Percentiles rank a stretch among this genome's conserved stretches.
Evolutionary conservation across 2,113 vertebrate genomes (phyloP).

Genomic region (Lipotes vexillifer): DNA sequence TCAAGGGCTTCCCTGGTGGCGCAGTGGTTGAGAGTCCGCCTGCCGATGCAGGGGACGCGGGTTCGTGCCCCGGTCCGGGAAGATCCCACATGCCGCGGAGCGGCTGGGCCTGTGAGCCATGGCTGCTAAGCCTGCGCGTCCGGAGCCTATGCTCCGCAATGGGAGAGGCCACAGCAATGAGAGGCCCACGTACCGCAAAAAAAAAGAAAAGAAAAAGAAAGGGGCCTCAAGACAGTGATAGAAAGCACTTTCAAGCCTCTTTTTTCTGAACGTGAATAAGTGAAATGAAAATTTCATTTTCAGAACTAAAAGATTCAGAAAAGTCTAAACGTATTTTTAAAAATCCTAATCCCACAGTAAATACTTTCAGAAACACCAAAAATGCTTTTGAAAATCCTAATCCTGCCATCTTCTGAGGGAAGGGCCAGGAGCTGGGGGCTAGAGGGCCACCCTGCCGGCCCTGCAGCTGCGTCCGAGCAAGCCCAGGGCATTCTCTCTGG

Average conservation of each 20-base stretch:
- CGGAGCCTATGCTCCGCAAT: too few relatives aligned
- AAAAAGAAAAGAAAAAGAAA: neutral
- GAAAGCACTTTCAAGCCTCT: neutral
- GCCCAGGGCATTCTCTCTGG: neutral
- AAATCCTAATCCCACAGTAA: neutral
- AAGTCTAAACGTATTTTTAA: neutral
- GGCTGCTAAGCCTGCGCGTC: too few relatives aligned
- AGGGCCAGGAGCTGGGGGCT: neutral
- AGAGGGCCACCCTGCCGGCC: neutral
- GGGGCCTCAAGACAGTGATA: too few relatives aligned
- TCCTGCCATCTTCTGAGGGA: rapidly evolving
- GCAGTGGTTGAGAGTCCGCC: too few relatives aligned
- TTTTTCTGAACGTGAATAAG: neutral
- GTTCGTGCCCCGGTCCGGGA: too few relatives aligned
- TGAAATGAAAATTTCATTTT: neutral
- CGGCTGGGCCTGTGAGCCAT: too few relatives aligned
- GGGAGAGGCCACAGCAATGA: too few relatives aligned
- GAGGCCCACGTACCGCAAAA: too few relatives aligned
- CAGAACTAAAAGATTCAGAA: neutral
- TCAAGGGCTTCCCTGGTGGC: too few relatives aligned
- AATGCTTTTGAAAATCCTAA: neutral
- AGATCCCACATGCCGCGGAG: too few relatives aligned
- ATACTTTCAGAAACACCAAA: neutral
- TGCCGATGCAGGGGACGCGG: too few relatives aligned
- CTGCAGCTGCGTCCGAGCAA: neutral